Conservation (phyloP, 2,113 vertebrate species). For the Elephas maximus region DNA sequence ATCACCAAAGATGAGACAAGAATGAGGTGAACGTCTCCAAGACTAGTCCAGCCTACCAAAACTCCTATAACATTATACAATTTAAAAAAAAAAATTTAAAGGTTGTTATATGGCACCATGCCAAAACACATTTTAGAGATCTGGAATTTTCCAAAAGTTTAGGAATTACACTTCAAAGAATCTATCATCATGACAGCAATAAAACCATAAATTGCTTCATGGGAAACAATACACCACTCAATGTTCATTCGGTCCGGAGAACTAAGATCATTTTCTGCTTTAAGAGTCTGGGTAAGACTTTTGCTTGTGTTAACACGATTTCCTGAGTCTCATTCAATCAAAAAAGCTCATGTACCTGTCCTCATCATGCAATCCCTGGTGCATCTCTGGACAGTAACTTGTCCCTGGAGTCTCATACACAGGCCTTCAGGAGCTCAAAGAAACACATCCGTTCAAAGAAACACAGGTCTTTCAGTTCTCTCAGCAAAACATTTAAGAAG, state of each 20-base stretch:
- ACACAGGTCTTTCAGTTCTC: neutral
- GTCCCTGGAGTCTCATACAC: neutral
- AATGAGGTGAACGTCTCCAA: neutral
- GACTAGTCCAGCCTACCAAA: neutral
- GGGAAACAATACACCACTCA: neutral
- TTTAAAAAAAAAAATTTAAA: neutral
- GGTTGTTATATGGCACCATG: neutral
- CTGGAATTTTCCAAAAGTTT: neutral
- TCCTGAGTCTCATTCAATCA: conserved; percentile 45
- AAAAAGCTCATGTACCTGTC: neutral
- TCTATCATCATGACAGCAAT: neutral
- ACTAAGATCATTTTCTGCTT: neutral
- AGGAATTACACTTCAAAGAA: neutral
- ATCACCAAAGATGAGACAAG: neutral
- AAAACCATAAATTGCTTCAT: neutral
- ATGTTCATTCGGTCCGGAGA: neutral
- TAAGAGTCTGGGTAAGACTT: neutral
- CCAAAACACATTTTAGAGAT: neutral
- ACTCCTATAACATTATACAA: neutral
- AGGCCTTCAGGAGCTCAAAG: conserved; percentile 23
- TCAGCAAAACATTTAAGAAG: neutral
- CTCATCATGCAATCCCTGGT: neutral
- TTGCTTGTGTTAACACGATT: conserved; percentile 10
- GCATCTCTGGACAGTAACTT: neutral
- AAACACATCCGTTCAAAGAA: neutral